Base-by-base conservation (phyloP, 2,113 vertebrate species). In the Mellivora capensis region DNA sequence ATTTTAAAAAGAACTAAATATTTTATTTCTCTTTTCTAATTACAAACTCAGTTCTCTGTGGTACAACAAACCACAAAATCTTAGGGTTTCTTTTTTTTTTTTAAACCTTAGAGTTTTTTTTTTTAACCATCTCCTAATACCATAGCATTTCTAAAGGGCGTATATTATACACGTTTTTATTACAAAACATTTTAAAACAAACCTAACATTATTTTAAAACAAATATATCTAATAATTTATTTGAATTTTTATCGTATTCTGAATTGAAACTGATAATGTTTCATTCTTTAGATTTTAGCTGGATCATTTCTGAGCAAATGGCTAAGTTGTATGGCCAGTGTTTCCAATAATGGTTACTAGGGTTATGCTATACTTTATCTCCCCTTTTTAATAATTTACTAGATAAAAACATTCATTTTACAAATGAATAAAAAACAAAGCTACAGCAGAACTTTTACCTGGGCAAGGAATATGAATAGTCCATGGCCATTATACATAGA, bases 181-280 rank as follows among this genome's bases (percentile, higher is more conserved):
- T 89, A 54, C 74, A 77, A 93, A 96, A 71, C 23, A 85, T 49
- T 12, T 79, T 95, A 69, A 92, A 61, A 62, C 31, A 97, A 96
- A 52, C 25, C 14, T 94, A 84, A 21, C 0, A 59, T 62, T 72
- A 82, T 92, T 96, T 92, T 87, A 87, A 42, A 34, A 71, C 0
- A 5, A 72, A 14, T 52, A 0, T 6, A 10, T 10, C 15, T 74
- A 82, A 20, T 86, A 15, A 94, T 47, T 91, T 97, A 74, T 81
- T 94, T 95, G 2, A 85, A 20, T 42, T 92, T 2, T 12, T 90
- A 18, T 14, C 3, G 23, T 1, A 8, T 90, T 95, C 27, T 76
- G 88, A 84, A 62, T 47, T 67, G 31, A 93, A 88, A 61, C 11
- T 4, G 0, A 4, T 94, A 44, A 0, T 62, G 23, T 52, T 93